These are phyloP conservation scores for Archips xylosteana DNA, from an alignment of 2,888 invertebrate species.

Conservation along the genomic window DNA sequence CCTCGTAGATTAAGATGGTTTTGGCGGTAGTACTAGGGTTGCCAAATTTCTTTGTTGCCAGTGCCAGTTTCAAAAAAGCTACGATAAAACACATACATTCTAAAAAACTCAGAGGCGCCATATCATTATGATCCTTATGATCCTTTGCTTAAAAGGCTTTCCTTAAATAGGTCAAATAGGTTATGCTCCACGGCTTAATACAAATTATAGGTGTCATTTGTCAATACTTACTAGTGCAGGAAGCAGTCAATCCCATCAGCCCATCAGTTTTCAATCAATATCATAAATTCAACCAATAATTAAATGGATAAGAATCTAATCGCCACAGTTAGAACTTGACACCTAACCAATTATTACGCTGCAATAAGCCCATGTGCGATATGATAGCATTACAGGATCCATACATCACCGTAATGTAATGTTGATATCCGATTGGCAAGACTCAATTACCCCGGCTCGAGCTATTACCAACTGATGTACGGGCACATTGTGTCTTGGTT, in stretches of 20 bases:
- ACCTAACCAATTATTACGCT: constrained; percentile 30
- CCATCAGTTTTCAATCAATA: constrained; percentile 10
- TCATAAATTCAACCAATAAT: constrained; percentile 16
- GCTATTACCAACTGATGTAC: constrained; percentile 72
- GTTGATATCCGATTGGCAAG: constrained; percentile 64
- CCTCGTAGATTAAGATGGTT: too few species aligned
- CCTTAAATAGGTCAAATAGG: background rate
- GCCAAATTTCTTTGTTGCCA: too few species aligned
- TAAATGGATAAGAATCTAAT: constrained; percentile 36
- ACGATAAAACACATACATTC: too few species aligned
- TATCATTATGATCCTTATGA: too few species aligned
- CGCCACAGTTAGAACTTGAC: constrained; percentile 25
- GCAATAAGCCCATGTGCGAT: constrained; percentile 22
- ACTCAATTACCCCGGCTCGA: constrained; percentile 69
- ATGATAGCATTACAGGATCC: constrained; percentile 35
- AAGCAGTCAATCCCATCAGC: background rate
- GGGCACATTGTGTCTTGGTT: constrained; percentile 57
- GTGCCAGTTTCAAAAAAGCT: too few species aligned
- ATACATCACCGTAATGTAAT: constrained; percentile 63
- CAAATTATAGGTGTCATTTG: background rate
- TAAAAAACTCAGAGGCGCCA: too few species aligned
- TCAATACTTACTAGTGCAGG: background rate
- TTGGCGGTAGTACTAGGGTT: too few species aligned
- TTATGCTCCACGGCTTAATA: background rate
- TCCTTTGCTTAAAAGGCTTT: too few species aligned